phyloP scores from a whole-genome alignment of 2,113 vertebrate genomes.

The Micronycteris hirsuta region DNA sequence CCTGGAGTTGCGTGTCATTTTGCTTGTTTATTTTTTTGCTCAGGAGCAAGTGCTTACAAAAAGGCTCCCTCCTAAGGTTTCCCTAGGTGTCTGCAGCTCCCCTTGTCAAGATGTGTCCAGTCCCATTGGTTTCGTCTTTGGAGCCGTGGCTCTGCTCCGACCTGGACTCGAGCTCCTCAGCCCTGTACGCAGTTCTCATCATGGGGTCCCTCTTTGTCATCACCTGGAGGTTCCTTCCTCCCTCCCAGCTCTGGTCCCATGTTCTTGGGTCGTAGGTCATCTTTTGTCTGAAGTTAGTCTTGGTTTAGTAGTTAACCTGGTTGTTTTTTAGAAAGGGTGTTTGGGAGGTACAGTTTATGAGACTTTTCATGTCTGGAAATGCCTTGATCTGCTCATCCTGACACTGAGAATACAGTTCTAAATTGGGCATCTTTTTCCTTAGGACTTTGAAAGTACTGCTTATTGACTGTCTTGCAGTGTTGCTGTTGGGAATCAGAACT shows the following conservation, averaged over 20 bases:
- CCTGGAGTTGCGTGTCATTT: not conserved
- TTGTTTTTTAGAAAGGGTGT: not conserved
- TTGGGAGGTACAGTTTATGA: not conserved
- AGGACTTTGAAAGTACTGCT: not conserved
- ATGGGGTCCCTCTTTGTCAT: not conserved
- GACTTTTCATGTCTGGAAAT: not conserved
- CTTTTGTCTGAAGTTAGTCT: not conserved
- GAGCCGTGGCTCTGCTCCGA: not conserved
- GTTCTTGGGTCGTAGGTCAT: not conserved
- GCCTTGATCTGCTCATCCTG: not conserved
- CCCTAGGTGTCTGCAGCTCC: not conserved
- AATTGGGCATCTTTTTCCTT: not conserved
- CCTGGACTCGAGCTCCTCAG: not conserved
- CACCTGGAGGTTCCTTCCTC: not conserved
- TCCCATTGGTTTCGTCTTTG: not conserved
- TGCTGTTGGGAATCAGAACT: not conserved
- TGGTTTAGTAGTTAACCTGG: not conserved
- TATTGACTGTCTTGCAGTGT: not conserved
- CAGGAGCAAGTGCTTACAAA: not conserved
- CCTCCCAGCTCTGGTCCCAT: not conserved
- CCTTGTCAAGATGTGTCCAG: accelerated
- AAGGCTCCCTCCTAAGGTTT: not conserved
- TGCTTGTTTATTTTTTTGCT: not conserved
- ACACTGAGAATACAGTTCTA: not conserved
- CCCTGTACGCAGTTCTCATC: not conserved